Base-by-base conservation (phyloP, 1,140 invertebrate genomes). In the Globodera rostochiensis region DNA sequence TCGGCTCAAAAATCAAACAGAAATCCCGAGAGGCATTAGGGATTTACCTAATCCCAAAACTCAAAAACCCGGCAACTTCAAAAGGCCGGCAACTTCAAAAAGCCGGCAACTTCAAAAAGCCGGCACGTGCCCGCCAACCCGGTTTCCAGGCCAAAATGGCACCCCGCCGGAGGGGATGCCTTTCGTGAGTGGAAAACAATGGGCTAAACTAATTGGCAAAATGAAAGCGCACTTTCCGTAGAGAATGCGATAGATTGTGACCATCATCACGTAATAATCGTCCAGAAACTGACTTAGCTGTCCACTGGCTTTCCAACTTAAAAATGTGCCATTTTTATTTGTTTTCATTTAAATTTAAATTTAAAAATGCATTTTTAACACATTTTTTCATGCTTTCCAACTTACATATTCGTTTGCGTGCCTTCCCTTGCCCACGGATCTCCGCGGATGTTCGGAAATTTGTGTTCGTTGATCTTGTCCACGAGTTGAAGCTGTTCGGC, bases 381-480 rank as follows among this genome's bases (percentile, higher is more conserved):
- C 0, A 79, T n/a, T 78, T 3, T 70, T 45, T 25, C 1, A 79
- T 45, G 25, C 5, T 46, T 79, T 57, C n/a, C 19, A 8, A 45
- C 74, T 8, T 0, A 81, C 80, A 75, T 76, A 47, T 77, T 77
- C 13, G 67, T 80, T 6, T 64, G 64, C 19, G n/a, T n/a, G 25
- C 53, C 36, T 57, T 80, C 3, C 49, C 25, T 21, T 60, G 45
- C 53, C 21, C 9, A 80, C 49, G 46, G 78, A 25, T 70, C 53
- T 4, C 67, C 60, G 45, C 66, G 36, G 0, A 9, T 57, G 45
- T 76, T 78, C 7, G 77, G 74, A 45, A 57, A 82, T 60, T 66
- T 47, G 49, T 79, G 78, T 19, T 82, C 80, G 47, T 71, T 79
- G 57, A 82, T 46, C 60, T 81, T 82, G 74, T 80, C 70, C 69